Conservation (phyloP, 2,797 vertebrate genomes). For the Molossus molossus region DNA sequence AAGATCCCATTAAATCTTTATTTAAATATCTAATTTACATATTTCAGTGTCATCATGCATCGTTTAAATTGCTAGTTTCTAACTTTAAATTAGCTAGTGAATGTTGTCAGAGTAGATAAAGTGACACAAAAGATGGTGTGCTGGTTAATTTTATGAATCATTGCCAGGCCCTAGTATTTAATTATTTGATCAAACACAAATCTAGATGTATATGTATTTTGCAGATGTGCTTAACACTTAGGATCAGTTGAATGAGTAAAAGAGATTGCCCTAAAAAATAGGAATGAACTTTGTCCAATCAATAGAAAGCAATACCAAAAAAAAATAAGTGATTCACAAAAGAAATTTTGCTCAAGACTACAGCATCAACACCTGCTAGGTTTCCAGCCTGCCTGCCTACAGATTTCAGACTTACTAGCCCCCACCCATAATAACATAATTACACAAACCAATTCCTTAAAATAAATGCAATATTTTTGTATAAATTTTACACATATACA, state of each 20-base stretch:
- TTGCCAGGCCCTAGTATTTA: not conserved
- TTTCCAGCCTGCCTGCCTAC: not conserved
- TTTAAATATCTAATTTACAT: not conserved
- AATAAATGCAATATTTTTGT: not conserved
- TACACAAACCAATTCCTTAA: not conserved
- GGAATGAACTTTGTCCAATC: not conserved
- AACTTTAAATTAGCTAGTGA: not conserved
- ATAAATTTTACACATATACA: not conserved
- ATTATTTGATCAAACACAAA: not conserved
- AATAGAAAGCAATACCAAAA: not conserved
- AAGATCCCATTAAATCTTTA: not conserved
- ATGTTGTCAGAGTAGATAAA: not conserved
- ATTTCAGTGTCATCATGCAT: not conserved
- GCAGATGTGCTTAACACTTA: not conserved
- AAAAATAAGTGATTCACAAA: not conserved
- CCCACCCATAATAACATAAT: not conserved
- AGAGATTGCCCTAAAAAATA: not conserved
- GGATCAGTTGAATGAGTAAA: not conserved
- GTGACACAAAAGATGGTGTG: not conserved
- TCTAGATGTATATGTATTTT: not conserved
- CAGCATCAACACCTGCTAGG: not conserved
- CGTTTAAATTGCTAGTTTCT: not conserved
- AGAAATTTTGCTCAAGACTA: not conserved
- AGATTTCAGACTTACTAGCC: not conserved
- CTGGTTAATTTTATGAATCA: slow-evolving; percentile 8